Conservation (phyloP, 2,797 vertebrate species). For the Eleutherodactylus coqui region DNA sequence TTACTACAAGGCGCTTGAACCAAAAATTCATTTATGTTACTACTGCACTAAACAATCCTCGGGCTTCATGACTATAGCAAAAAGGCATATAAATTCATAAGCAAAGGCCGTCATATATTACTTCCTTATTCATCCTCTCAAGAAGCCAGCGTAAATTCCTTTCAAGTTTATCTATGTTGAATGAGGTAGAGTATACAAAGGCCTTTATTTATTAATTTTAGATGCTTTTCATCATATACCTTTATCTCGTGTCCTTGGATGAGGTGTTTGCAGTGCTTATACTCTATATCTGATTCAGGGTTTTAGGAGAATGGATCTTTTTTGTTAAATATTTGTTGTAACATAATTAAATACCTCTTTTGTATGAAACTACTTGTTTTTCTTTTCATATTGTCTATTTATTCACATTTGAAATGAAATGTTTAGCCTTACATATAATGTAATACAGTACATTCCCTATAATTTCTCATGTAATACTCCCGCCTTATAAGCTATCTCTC, state of each 20-base stretch:
- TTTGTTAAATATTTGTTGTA: neutral
- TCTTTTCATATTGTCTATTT: no score
- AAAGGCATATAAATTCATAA: conserved; percentile 62
- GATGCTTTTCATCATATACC: conserved; percentile 51
- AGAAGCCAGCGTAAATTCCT: conserved; percentile 46
- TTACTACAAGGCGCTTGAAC: conserved; percentile 53
- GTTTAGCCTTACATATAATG: no score
- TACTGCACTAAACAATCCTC: conserved; percentile 60
- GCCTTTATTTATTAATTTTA: conserved; percentile 60
- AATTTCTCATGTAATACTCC: no score
- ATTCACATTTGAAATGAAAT: neutral
- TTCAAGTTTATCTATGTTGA: conserved; percentile 57
- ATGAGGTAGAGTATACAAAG: conserved; percentile 50
- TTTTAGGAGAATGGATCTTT: conserved; percentile 17
- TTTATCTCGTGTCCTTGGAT: conserved; percentile 53
- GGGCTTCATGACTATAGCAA: conserved; percentile 53
- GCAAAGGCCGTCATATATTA: conserved; percentile 57
- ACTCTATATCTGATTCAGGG: conserved; percentile 37
- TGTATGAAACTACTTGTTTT: neutral
- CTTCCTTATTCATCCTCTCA: conserved; percentile 51
- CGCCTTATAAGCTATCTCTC: no score
- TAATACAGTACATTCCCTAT: no score
- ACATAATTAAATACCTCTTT: neutral
- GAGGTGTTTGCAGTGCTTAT: conserved; percentile 32
- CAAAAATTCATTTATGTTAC: conserved; percentile 63